These are phyloP conservation scores for Syngnathus scovelli DNA, from an alignment of 2,113 vertebrate genomes.

Conservation along the genomic window DNA sequence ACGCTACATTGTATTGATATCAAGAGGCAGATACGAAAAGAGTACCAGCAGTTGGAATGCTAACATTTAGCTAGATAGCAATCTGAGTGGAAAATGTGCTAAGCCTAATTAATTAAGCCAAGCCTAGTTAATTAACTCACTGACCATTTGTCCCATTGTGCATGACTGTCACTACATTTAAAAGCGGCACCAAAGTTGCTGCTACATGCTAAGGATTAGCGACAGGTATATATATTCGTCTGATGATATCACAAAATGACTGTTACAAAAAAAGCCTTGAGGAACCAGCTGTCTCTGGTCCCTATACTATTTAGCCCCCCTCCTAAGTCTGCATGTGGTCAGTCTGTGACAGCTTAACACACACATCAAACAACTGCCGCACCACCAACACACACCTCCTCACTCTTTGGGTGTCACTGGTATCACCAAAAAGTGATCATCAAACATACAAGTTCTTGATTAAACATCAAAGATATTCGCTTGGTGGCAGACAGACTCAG, in stretches of 20 bases:
- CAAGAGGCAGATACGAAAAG: too few species aligned
- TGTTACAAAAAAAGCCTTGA: slow-evolving; percentile 20
- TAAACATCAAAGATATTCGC: slow-evolving; percentile 33
- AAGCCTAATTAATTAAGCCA: not conserved
- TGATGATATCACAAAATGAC: slow-evolving; percentile 26
- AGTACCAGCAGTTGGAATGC: too few species aligned
- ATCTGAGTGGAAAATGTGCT: not conserved
- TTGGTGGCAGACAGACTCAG: slow-evolving; percentile 20
- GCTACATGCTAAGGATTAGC: too few species aligned
- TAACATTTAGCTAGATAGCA: too few species aligned
- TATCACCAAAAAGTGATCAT: slow-evolving; percentile 27
- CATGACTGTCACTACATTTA: too few species aligned
- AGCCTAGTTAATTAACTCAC: not conserved
- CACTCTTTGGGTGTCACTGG: slow-evolving; percentile 11
- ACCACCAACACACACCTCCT: slow-evolving; percentile 37
- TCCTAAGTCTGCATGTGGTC: slow-evolving; percentile 34
- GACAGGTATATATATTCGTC: too few species aligned
- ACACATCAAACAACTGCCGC: slow-evolving; percentile 56
- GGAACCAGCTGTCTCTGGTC: slow-evolving; percentile 51
- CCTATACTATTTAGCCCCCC: not conserved
- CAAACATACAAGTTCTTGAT: slow-evolving; percentile 27
- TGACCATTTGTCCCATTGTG: too few species aligned
- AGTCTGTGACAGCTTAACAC: slow-evolving; percentile 51
- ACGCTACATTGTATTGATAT: too few species aligned
- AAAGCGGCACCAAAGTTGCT: too few species aligned